Percentiles rank a stretch among this genome's conserved stretches.
phyloP scores from a whole-genome alignment of 2,797 vertebrate genomes.

The Sylvilagus floridanus region DNA sequence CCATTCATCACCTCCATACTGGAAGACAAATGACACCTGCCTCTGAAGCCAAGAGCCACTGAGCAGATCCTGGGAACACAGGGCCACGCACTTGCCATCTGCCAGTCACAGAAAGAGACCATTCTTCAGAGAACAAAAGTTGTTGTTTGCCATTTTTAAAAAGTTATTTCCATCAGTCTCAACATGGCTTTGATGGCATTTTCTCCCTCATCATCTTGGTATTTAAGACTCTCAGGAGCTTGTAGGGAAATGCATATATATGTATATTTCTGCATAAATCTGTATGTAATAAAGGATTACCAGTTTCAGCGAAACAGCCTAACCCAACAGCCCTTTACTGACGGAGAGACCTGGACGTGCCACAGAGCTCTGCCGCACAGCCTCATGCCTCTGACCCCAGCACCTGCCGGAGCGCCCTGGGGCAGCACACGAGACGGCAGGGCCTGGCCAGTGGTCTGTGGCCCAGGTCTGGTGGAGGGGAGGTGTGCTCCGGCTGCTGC shows the following conservation, averaged over 20 bases:
- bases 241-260: background rate
- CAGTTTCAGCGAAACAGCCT: conserved; percentile 27
- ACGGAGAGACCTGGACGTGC: background rate
- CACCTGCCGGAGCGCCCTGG: no score
- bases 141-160: conserved; percentile 60
- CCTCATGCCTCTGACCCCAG: no score
- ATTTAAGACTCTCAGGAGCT: conserved; percentile 49
- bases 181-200: background rate
- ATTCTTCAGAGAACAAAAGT: conserved; percentile 44
- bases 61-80: background rate
- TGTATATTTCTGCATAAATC: no score
- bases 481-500: no score
- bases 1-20: background rate
- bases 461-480: rapidly evolving
- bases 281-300: background rate
- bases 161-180: conserved; percentile 47
- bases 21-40: background rate
- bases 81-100: background rate
- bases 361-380: background rate
- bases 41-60: conserved; percentile 25
- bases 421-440: background rate
- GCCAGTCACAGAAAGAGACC: conserved; percentile 41
- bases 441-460: background rate
- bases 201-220: background rate
- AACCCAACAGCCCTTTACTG: conserved; percentile 12